Base-by-base conservation (phyloP, 1,140 invertebrate genomes). In the Drosophila punjabiensis region DNA sequence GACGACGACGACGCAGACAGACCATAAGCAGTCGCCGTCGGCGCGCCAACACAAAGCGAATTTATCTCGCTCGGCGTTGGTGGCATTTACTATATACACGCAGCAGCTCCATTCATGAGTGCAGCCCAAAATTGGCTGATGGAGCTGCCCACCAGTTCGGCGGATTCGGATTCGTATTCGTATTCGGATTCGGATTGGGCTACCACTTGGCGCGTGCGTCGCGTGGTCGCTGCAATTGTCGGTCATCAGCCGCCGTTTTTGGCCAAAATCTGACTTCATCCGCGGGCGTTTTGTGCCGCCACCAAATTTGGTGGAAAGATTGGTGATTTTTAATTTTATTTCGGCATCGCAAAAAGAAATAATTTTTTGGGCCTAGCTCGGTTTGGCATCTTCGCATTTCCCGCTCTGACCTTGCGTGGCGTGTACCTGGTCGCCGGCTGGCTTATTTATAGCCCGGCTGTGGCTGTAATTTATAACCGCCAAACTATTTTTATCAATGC, bases 381-480 rank as follows among this genome's bases (percentile, higher is more conserved):
- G 30, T 33, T 73, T 61, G 80, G 81, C 81, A 65, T 89, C 75
- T 75, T 84, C 65, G 81, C 59, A 79, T 89, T 84, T 89, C 69
- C 86, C 82, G 71, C 86, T 70, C 56, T 84, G 86, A 90, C 86
- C 86, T 90, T 91, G 86, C 62, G 6, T 35, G 20, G 35, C 69
- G 13, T 74, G 13, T 74, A 74, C 70, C 70, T 74, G 68, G 32
- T 32, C 58, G 58, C 41, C 58, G 65, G 70, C 10, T 53, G 35
- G 24, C 33, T 32, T 88, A 90, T 90, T 79, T 86, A 82, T 90
- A 84, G 79, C 47, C 61, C 61, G 75, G 64, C 70, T 33, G 50
- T 71, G 81, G 63, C 73, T 82, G 86, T 82, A 90, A 90, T 90
- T 90, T 90, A 90, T 91, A 91, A 74, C 82, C 87, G 86, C 82